phyloP scores from a whole-genome alignment of 2,888 invertebrate genomes.

The Dendrolimus pini region DNA sequence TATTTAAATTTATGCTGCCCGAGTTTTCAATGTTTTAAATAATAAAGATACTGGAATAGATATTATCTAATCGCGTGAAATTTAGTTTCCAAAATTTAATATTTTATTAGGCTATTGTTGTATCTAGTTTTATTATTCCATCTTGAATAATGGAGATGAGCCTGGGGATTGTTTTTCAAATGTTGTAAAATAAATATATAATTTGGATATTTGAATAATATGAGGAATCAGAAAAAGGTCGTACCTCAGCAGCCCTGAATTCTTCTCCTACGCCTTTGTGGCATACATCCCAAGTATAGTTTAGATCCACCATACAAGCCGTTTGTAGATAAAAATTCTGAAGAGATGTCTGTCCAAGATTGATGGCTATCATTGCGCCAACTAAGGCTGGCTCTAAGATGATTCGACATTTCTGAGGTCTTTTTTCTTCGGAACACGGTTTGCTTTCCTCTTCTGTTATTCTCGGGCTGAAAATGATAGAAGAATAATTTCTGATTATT shows the following conservation, averaged over 20 bases:
- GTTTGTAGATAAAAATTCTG: conserved; percentile 85
- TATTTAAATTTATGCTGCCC: too few relatives aligned
- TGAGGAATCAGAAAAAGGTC: neutral
- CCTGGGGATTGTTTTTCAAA: too few relatives aligned
- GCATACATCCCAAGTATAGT: conserved; percentile 78
- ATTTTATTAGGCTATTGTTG: too few relatives aligned
- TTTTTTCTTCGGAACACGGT: conserved; percentile 13
- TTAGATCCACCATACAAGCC: conserved; percentile 83
- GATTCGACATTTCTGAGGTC: conserved; percentile 52
- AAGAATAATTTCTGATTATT: neutral
- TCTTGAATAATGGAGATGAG: too few relatives aligned
- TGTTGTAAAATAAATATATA: too few relatives aligned
- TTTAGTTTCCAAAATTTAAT: too few relatives aligned
- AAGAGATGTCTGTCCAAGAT: conserved; percentile 79
- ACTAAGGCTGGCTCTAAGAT: conserved; percentile 84
- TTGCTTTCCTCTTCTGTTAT: conserved; percentile 20
- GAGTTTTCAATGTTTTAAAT: too few relatives aligned
- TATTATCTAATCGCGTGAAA: too few relatives aligned
- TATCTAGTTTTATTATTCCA: too few relatives aligned
- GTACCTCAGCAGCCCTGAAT: conserved; percentile 53
- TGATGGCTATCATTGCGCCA: conserved; percentile 78
- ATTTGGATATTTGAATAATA: too few relatives aligned
- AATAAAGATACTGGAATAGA: too few relatives aligned
- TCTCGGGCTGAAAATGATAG: conserved; percentile 21
- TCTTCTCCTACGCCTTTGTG: conserved; percentile 68